Percentiles rank a stretch among this genome's conserved stretches.
Conservation (phyloP, 2,113 vertebrate species). For the Paralichthys olivaceus region DNA sequence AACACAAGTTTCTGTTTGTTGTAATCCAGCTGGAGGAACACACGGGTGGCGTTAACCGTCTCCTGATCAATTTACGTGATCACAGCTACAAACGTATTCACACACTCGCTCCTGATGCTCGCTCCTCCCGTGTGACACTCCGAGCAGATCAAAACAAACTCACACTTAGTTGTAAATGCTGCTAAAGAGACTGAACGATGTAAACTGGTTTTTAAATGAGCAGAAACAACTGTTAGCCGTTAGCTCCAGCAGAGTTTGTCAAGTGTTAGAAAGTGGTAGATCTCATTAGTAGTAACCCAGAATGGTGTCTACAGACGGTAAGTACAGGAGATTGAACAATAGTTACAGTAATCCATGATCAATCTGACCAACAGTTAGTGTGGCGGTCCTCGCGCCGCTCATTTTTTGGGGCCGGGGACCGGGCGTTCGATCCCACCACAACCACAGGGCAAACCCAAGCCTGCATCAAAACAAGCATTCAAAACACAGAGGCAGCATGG, state of each 20-base stretch:
- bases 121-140: not conserved
- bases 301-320: not conserved
- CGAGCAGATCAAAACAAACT: conserved; percentile 2
- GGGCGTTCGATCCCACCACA: conserved; percentile 38
- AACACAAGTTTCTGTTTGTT: not conserved
- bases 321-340: conserved; percentile 49
- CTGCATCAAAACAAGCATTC: conserved; percentile 57
- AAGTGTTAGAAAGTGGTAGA: conserved; percentile 24
- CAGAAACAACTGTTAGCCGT: not conserved
- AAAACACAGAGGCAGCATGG: conserved; percentile 37
- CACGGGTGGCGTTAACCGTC: not conserved
- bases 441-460: conserved; percentile 54
- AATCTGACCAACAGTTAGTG: conserved; percentile 57
- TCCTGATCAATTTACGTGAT: no score
- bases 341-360: conserved; percentile 68
- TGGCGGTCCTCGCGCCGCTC: conserved; percentile 55
- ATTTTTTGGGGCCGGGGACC: conserved; percentile 38
- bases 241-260: conserved; percentile 3
- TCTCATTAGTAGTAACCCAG: conserved; percentile 16
- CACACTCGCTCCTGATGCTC: no score
- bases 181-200: not conserved
- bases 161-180: not conserved
- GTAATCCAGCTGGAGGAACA: conserved; percentile 9
- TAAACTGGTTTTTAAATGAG: not conserved
- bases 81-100: not conserved